Base-by-base conservation (phyloP, 1,140 invertebrate species). In the Drosophila nigrodunni region DNA sequence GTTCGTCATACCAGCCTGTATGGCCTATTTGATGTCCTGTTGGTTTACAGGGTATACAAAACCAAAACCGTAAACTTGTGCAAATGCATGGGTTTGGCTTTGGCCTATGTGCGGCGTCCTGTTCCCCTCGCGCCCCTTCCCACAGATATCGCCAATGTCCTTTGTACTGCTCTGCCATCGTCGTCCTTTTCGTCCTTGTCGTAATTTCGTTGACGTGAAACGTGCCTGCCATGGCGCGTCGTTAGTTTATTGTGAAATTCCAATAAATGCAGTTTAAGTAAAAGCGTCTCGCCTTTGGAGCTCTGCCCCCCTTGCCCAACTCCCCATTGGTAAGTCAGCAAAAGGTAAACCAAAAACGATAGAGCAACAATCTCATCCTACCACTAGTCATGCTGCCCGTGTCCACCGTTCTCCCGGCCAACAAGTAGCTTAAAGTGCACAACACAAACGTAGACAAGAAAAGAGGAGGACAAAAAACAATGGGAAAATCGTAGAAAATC, bases 231-330 rank as follows among this genome's bases (percentile, higher is more conserved):
- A 43, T 59, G 41, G 61, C 47, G 64, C 55, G 44, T 66, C 83
- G 71, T 67, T 82, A 88, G 83, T 87, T 87, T 87, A 87, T 83
- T 87, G 83, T 83, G 47, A 87, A 87, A 87, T 88, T 88, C 83
- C 83, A 87, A 87, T 82, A 88, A 88, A 82, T 74, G 68, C 79
- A 72, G 74, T 68, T 78, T 39, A 69, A 74, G 54, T 59, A 46
- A 59, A 68, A 72, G 54, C 77, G 55, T 43, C 41, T 37, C 55
- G 62, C 30, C 46, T 55, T 61, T 62, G 61, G 13, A 58, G 65
- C 41, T 13, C 50, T 49, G 4, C 15, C 39, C 37, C 44, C 39
- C 18, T 21, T 1, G 18, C 18, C 18, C 18, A 21, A 2, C 18
- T 2, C 18, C 18, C 30, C 30, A 18, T 50, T 30, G 15, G 37